These are phyloP conservation scores for Trichopria drosophilae DNA, from an alignment of 2,888 invertebrate genomes.

Conservation along the genomic window DNA sequence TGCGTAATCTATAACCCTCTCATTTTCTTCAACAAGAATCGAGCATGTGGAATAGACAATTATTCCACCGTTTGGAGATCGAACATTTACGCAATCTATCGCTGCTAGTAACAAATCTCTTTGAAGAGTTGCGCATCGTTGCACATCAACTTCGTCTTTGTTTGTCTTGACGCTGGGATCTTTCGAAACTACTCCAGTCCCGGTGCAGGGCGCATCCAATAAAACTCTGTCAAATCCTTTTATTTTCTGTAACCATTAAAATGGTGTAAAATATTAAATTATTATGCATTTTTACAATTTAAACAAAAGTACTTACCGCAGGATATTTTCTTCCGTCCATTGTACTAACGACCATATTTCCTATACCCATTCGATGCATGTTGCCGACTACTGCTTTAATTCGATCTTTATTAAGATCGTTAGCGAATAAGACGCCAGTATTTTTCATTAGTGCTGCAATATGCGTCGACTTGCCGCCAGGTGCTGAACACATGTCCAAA, in stretches of 20 bases:
- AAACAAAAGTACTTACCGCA: conserved; percentile 55
- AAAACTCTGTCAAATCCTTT: conserved; percentile 94
- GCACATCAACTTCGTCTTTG: conserved; percentile 87
- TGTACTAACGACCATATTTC: conserved; percentile 87
- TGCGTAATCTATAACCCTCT: conserved; percentile 93
- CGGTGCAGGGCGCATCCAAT: conserved; percentile 97
- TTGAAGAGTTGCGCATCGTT: conserved; percentile 89
- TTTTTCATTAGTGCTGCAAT: conserved; percentile 98
- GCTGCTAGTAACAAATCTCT: conserved; percentile 89
- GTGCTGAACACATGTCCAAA: conserved; percentile 97
- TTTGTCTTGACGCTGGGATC: conserved; percentile 94
- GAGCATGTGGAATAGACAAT: conserved; percentile 99
- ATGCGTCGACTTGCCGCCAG: conserved; percentile 98
- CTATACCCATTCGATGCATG: conserved; percentile 92
- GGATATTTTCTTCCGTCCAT: conserved; percentile 89
- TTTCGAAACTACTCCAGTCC: conserved; percentile 97
- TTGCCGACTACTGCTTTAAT: conserved; percentile 93
- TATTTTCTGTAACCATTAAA: conserved; percentile 64
- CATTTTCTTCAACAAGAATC: conserved; percentile 94
- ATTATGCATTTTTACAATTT: conserved; percentile 6
- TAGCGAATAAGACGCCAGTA: conserved; percentile 93
- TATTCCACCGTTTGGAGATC: conserved; percentile 89
- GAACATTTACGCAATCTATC: conserved; percentile 94
- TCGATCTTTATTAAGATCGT: conserved; percentile 89
- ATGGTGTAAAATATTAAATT: not conserved